Evolutionary conservation across 2,113 vertebrate species (phyloP).

Genomic region (Vicugna pacos): DNA sequence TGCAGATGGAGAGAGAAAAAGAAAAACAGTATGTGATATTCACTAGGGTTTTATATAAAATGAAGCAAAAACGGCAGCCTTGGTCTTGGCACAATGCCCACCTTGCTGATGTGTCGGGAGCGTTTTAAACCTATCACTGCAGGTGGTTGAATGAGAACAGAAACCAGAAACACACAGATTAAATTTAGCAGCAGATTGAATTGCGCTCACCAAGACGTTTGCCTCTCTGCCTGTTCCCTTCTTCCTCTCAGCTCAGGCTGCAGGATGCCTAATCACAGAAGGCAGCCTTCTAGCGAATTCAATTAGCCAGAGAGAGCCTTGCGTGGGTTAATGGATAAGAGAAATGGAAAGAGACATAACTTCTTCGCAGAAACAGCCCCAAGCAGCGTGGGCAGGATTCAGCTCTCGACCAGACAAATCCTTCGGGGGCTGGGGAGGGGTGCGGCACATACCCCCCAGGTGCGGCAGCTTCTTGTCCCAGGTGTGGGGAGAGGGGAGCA

Average conservation of each 20-base stretch:
- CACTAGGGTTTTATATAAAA: constrained; percentile 49
- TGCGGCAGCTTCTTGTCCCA: neutral
- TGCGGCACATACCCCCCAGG: neutral
- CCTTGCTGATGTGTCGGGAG: constrained; percentile 48
- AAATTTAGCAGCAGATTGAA: constrained; percentile 81
- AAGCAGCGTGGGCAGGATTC: neutral
- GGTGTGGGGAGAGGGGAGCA: neutral
- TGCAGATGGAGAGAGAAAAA: neutral
- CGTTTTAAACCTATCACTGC: constrained; percentile 75
- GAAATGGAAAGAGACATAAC: constrained; percentile 73
- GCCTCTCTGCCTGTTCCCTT: constrained; percentile 57
- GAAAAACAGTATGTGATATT: neutral
- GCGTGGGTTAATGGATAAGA: constrained; percentile 56
- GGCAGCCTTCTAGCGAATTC: constrained; percentile 76
- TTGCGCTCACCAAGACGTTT: constrained; percentile 56
- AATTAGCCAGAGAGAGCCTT: constrained; percentile 61
- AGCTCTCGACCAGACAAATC: neutral
- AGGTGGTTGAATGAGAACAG: constrained; percentile 76
- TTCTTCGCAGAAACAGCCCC: constrained; percentile 43
- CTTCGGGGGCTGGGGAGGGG: neutral
- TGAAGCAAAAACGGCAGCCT: constrained; percentile 18
- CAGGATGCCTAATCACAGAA: constrained; percentile 71
- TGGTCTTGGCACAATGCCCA: constrained; percentile 62
- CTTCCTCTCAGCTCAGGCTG: constrained; percentile 66
- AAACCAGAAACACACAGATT: constrained; percentile 75